Base-by-base conservation (phyloP, 2,797 vertebrate species). In the Dryobates pubescens region DNA sequence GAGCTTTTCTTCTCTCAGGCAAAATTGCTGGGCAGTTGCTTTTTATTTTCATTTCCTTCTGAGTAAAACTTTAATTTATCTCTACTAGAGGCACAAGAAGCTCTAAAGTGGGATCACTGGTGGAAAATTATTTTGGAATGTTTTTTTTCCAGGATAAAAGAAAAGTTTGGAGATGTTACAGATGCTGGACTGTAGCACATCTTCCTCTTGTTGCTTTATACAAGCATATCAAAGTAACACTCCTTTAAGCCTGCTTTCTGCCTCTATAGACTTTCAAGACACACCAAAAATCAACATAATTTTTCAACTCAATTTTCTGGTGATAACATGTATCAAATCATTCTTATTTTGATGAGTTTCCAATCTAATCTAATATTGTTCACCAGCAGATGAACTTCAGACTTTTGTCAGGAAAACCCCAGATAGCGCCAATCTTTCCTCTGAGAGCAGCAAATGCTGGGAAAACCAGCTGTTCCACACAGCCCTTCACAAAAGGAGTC, bases 11-110 rank as follows among this genome's bases (percentile, higher is more conserved):
- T 71, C 81, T 90, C 26, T 6, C 58, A 74, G 75, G 32, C 51
- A 87, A 80, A 91, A 69, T 10, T 67, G 20, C 43, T 67, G 45
- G 10, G 30, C 72, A 78, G 20, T 53, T 76, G 43, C 23, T 69
- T 90, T 94, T 85, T 61, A 38, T 85, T 94, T 93, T 85, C 24
- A 90, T 89, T 95, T 95, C 71, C 75, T 95, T 91, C 90, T 58
- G 41, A 78, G 77, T 91, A 85, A 94, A 91, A 87, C 32, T 85
- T 89, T 69, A 64, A 86, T 84, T 47, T 95, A 9, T 9, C 22
- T 56, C 47, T 92, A 76, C 72, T 82, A 73, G n/a, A 77, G 72
- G 82, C 54, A 80, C 22, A 90, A 77, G 70, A 81, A 83, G 22
- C 8, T 88, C 57, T 54, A 17, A 84, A 82, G 45, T 64, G 27